Base-by-base conservation (phyloP, 2,888 invertebrate genomes). In the Andricus curvator region DNA sequence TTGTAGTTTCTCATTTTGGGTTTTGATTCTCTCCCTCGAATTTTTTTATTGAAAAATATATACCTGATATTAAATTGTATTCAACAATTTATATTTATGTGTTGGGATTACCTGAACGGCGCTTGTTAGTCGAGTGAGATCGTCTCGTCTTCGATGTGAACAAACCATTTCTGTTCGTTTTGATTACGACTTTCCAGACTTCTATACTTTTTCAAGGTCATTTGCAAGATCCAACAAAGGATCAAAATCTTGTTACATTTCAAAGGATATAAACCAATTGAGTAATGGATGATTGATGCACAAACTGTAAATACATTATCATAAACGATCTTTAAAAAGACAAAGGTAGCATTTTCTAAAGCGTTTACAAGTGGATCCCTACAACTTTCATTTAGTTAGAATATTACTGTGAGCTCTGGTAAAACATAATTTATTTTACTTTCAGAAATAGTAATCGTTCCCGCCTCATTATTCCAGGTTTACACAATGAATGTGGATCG, bases 401-500 rank as follows among this genome's bases (percentile, higher is more conserved):
- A 15, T 44, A 44, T 15, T 44, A 44, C 15, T 13, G 44, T 44
- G 13, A 44, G 15, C 48, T 48, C 17, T 17, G 0, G 48, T 48
- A 17, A 17, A 51, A 65, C 4, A 78, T 44, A 48, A 22, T 25
- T 9, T 37, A 68, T 78, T 78, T 67, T 78, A 20, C 68, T 78
- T 78, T 1, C 79, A 83, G 83, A 9, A 77, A 6, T 66, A 74
- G 56, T 25, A 15, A 65, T 81, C n/a, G 37, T 33, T 15, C 22
- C 77, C 29, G 74, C 79, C 8, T 82, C 80, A 37, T 37, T 81
- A 66, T 74, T 77, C 22, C 9, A 66, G 13, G 22, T 67, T 17
- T 22, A 11, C 48, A 62, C 78, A 60, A 20, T 84, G 15, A 9
- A 22, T 77, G 77, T 80, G 56, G 81, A 84, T 80, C 84, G 77